A percentile compares a stretch with the other conserved stretches of the same genome.
Conservation (phyloP, 1,140 invertebrate genomes). For the Aphis craccivora region DNA sequence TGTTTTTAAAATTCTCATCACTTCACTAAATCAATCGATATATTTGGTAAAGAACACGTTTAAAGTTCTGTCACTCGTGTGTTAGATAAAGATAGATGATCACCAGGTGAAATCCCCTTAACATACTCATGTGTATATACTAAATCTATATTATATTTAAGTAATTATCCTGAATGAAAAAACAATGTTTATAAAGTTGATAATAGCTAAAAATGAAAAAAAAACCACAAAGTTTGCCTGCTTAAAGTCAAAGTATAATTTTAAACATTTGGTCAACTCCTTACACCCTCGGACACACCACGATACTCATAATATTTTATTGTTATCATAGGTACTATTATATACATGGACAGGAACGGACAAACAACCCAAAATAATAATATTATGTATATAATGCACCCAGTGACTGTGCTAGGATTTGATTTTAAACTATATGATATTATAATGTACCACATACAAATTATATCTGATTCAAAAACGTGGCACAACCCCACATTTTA, state of each 20-base stretch:
- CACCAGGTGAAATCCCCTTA: too few relatives aligned
- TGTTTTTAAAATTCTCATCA: too few relatives aligned
- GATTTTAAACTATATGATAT: neutral
- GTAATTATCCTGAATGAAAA: neutral
- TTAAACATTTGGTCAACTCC: neutral
- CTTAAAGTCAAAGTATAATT: neutral
- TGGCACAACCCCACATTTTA: neutral
- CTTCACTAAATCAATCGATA: too few relatives aligned
- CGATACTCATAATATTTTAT: neutral
- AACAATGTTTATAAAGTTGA: neutral
- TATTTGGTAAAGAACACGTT: too few relatives aligned
- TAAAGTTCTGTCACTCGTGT: too few relatives aligned
- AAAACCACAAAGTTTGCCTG: neutral
- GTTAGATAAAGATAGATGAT: too few relatives aligned
- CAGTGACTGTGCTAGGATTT: neutral
- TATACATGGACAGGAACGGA: neutral
- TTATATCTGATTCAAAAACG: slow-evolving; percentile 17
- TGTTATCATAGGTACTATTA: neutral
- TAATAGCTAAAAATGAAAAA: neutral
- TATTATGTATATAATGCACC: neutral
- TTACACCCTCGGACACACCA: neutral
- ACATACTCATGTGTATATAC: too few relatives aligned
- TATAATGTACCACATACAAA: slow-evolving; percentile 11
- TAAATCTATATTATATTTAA: too few relatives aligned
- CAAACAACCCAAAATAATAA: slow-evolving; percentile 1